Evolutionary conservation across 2,888 invertebrate species (phyloP).

Genomic region (Oscheius onirici): DNA sequence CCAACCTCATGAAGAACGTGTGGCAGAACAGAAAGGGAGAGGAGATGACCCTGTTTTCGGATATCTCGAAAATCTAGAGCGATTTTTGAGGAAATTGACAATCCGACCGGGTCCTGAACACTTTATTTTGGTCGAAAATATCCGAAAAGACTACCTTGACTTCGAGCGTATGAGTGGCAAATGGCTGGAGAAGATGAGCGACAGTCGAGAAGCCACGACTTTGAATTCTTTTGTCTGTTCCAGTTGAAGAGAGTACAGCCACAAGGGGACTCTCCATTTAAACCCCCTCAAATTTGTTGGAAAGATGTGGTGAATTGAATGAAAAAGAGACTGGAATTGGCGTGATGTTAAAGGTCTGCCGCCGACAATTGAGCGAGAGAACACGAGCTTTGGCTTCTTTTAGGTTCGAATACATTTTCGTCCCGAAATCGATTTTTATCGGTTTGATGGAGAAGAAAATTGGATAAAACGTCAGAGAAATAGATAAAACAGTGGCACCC

Average conservation of each 20-base stretch:
- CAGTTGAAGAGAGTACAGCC: constrained; percentile 59
- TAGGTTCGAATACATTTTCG: too few species aligned
- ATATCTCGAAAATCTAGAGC: constrained; percentile 72
- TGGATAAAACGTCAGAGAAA: too few species aligned
- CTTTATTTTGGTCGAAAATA: not conserved
- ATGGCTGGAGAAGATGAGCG: constrained; percentile 64
- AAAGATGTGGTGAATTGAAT: too few species aligned
- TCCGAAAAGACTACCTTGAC: constrained; percentile 47
- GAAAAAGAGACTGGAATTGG: too few species aligned
- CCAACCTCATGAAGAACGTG: constrained; percentile 64
- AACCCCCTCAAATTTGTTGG: too few species aligned
- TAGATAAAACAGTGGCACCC: too few species aligned
- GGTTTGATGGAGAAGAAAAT: too few species aligned
- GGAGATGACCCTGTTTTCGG: constrained; percentile 65
- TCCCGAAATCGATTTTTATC: too few species aligned
- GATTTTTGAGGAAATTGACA: constrained; percentile 29
- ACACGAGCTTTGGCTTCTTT: too few species aligned
- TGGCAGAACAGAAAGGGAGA: constrained; percentile 68
- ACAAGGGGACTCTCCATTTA: constrained; percentile 50
- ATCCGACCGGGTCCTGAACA: constrained; percentile 47
- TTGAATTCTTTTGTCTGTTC: constrained; percentile 43
- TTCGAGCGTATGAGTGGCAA: constrained; percentile 46
- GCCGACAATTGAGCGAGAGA: too few species aligned
- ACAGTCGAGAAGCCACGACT: constrained; percentile 55
- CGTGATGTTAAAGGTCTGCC: too few species aligned